Conservation (phyloP, 2,113 vertebrate genomes). For the Ondatra zibethicus region DNA sequence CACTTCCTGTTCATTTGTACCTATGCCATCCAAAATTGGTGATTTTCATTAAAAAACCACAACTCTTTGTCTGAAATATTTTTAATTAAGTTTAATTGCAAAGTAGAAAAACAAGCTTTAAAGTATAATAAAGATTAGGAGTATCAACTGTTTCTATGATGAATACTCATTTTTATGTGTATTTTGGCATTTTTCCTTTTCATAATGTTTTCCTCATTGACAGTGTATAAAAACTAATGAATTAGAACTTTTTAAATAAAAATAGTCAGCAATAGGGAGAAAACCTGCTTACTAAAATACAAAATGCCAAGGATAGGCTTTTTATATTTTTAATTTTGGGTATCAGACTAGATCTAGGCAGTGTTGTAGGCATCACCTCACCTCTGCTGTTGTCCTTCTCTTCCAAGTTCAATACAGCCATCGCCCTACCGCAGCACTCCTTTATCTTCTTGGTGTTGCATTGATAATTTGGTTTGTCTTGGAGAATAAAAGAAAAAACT, state of each 20-base stretch:
- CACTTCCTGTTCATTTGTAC: neutral
- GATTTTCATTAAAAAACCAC: neutral
- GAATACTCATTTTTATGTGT: slow-evolving; percentile 50
- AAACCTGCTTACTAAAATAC: slow-evolving; percentile 63
- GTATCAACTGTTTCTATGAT: slow-evolving; percentile 21
- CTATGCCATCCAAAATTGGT: slow-evolving; percentile 31
- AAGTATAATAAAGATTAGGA: neutral
- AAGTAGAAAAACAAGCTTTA: slow-evolving; percentile 29
- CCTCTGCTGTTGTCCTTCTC: slow-evolving; percentile 82
- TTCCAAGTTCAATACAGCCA: slow-evolving; percentile 82
- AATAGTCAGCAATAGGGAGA: slow-evolving; percentile 36
- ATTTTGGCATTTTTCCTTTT: slow-evolving; percentile 50
- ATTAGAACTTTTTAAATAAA: slow-evolving; percentile 56
- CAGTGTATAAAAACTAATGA: slow-evolving; percentile 54
- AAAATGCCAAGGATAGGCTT: slow-evolving; percentile 66
- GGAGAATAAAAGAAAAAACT: neutral
- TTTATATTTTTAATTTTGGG: slow-evolving; percentile 52
- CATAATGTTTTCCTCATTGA: neutral
- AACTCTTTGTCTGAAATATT: slow-evolving; percentile 24
- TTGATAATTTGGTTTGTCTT: slow-evolving; percentile 78
- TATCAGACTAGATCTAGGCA: slow-evolving; percentile 76
- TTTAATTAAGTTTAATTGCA: slow-evolving; percentile 57
- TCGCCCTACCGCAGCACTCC: slow-evolving; percentile 66
- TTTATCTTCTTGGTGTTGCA: slow-evolving; percentile 74
- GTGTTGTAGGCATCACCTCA: slow-evolving; percentile 81